Conservation (phyloP, 2,888 invertebrate genomes). For the Mesochorus sp. region DNA sequence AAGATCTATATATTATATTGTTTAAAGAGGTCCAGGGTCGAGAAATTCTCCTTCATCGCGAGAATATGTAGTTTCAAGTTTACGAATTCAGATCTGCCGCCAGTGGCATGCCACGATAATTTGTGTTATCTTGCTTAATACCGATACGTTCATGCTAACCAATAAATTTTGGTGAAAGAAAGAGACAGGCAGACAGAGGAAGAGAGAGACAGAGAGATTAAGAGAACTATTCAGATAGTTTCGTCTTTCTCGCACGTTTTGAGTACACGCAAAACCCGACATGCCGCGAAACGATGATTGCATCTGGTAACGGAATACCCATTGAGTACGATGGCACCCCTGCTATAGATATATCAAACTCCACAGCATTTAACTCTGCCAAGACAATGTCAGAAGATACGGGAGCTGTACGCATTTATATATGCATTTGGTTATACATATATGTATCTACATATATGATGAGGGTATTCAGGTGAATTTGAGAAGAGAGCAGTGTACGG, state of each 20-base stretch:
- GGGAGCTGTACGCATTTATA: not conserved
- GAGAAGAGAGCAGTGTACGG: not conserved
- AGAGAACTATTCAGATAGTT: conserved; percentile 1
- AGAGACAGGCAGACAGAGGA: conserved; percentile 25
- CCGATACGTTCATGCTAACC: conserved; percentile 65
- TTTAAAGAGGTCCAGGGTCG: conserved; percentile 28
- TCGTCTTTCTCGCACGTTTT: conserved; percentile 29
- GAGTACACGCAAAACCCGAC: conserved; percentile 58
- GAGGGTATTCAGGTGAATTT: not conserved
- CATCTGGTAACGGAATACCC: conserved; percentile 67
- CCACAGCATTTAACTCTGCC: conserved; percentile 17
- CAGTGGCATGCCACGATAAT: conserved; percentile 70
- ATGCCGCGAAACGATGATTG: conserved; percentile 67
- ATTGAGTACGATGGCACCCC: conserved; percentile 44
- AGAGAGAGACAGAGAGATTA: not conserved
- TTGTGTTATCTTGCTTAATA: conserved; percentile 70
- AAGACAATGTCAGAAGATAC: conserved; percentile 14
- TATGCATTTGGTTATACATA: too few species aligned
- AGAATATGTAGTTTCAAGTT: conserved; percentile 50
- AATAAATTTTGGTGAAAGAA: conserved; percentile 68
- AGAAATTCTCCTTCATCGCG: conserved; percentile 17
- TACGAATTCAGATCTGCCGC: conserved; percentile 55
- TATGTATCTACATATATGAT: not conserved
- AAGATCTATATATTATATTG: conserved; percentile 6
- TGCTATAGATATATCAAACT: conserved; percentile 26